Conservation (phyloP, 2,888 invertebrate genomes). For the Macrosiphum euphorbiae region DNA sequence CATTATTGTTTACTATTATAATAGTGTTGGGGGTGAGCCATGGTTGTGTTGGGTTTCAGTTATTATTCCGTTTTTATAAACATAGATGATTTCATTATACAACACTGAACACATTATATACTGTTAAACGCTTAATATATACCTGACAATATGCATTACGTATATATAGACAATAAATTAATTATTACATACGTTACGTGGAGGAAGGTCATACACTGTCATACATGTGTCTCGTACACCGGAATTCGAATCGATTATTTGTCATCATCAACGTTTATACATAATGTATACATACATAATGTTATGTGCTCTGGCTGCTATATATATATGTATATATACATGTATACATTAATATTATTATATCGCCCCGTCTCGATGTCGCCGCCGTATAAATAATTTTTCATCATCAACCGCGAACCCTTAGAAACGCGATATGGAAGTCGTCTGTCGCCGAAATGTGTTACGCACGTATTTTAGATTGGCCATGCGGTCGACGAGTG, state of each 20-base stretch:
- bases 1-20: neutral
- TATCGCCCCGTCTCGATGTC: neutral
- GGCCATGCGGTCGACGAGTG: neutral
- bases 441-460: neutral
- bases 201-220: neutral
- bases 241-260: slow-evolving; percentile 25
- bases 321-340: neutral
- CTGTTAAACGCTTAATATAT: neutral
- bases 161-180: neutral
- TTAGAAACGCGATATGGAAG: neutral
- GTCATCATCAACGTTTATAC: neutral
- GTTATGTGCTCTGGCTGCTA: neutral
- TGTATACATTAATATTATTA: neutral
- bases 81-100: neutral
- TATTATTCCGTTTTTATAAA: neutral
- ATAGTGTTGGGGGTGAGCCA: neutral
- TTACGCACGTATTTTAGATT: neutral
- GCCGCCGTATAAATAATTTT: slow-evolving; percentile 16
- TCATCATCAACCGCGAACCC: slow-evolving; percentile 22
- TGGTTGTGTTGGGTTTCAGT: neutral
- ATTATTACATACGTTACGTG: neutral
- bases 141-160: neutral
- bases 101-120: neutral
- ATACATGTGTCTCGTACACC: neutral
- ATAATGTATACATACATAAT: neutral